Evolutionary conservation across 2,888 invertebrate species (phyloP).

Genomic region (Meganola albula): DNA sequence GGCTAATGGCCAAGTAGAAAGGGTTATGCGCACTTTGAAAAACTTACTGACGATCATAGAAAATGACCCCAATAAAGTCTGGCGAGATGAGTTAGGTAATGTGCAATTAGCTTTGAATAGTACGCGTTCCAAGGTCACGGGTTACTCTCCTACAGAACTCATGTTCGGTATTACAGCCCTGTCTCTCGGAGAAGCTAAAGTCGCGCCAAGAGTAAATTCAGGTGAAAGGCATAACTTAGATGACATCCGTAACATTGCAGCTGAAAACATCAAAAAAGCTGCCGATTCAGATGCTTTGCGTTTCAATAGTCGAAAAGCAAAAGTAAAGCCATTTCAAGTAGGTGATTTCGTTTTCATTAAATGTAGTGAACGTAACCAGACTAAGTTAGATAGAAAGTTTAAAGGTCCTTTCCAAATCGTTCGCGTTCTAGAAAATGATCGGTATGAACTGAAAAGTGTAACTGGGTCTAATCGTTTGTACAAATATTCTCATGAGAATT

Average conservation of each 20-base stretch:
- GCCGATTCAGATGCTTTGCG: conserved; percentile 7
- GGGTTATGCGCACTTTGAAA: conserved; percentile 7
- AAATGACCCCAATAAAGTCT: no score
- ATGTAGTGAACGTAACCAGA: conserved; percentile 19
- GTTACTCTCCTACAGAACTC: conserved; percentile 15
- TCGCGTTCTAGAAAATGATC: conserved; percentile 13
- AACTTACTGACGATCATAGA: conserved; percentile 4
- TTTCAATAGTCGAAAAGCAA: conserved; percentile 16
- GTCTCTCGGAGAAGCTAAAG: conserved; percentile 7
- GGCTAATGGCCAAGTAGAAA: conserved; percentile 6
- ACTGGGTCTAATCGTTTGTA: conserved; percentile 11
- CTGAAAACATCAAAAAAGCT: conserved; percentile 8
- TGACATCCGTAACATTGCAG: conserved; percentile 4
- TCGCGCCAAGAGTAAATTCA: not conserved
- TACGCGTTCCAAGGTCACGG: conserved; percentile 15
- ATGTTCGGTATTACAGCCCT: conserved; percentile 14
- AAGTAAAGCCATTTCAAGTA: conserved; percentile 8
- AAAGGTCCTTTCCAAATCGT: conserved; percentile 15
- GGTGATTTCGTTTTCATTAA: conserved; percentile 22
- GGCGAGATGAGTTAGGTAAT: conserved; percentile 22
- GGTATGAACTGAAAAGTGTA: conserved; percentile 15
- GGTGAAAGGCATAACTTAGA: conserved; percentile 4
- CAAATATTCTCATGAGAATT: conserved; percentile 20
- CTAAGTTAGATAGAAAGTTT: conserved; percentile 20
- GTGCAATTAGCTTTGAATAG: conserved; percentile 24